A percentile compares a stretch with the other conserved stretches of the same genome.
phyloP scores from a whole-genome alignment of 1,140 invertebrate genomes.

The Seison nebaliae region DNA sequence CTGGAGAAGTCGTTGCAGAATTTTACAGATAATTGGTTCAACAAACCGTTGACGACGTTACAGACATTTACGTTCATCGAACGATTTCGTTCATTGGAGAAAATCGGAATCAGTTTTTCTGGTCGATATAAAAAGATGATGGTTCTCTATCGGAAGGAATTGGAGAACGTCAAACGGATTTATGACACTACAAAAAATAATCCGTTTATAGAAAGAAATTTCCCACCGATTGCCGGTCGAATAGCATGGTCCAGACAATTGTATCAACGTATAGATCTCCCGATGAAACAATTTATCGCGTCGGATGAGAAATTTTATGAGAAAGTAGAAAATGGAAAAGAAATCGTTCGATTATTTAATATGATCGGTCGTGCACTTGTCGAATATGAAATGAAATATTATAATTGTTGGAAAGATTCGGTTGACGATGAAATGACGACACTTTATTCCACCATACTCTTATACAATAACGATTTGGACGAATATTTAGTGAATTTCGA shows the following conservation, averaged over 20 bases:
- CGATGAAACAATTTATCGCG: conserved; percentile 33
- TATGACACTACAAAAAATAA: conserved; percentile 29
- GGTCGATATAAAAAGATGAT: conserved; percentile 59
- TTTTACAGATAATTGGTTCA: conserved; percentile 28
- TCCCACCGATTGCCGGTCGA: conserved; percentile 28
- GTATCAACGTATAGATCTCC: conserved; percentile 29
- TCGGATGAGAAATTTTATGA: conserved; percentile 22
- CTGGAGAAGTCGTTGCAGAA: conserved; percentile 22
- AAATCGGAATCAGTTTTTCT: conserved; percentile 23
- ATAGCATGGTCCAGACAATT: conserved; percentile 31
- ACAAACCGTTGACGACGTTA: conserved; percentile 23
- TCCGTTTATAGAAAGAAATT: conserved; percentile 25
- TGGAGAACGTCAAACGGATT: conserved; percentile 40
- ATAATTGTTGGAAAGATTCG: conserved; percentile 18
- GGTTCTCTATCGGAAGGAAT: conserved; percentile 51
- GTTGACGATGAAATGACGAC: too few relatives aligned
- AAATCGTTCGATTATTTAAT: conserved; percentile 38
- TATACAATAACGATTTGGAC: too few relatives aligned
- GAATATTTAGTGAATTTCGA: too few relatives aligned
- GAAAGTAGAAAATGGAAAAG: conserved; percentile 32
- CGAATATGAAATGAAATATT: conserved; percentile 26
- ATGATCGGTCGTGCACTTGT: conserved; percentile 28
- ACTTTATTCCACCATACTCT: too few relatives aligned
- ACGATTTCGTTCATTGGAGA: conserved; percentile 26
- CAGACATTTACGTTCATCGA: conserved; percentile 24